Percentiles rank a stretch among this genome's conserved stretches.
phyloP scores from a whole-genome alignment of 2,888 invertebrate genomes.

The Leptodirus hochenwartii region DNA sequence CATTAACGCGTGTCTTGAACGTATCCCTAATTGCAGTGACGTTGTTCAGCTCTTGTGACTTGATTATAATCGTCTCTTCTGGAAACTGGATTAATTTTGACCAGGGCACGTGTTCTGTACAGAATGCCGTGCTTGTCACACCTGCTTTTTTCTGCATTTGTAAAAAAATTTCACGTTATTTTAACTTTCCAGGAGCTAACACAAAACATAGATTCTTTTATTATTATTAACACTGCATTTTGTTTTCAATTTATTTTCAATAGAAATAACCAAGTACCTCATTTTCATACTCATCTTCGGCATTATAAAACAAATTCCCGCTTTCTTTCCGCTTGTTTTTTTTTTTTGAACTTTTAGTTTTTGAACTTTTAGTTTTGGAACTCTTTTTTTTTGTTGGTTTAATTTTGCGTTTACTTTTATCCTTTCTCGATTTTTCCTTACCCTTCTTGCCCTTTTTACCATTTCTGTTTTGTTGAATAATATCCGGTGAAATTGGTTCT shows the following conservation, averaged over 20 bases:
- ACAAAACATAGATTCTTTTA: no score
- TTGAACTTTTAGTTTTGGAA: no score
- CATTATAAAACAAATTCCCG: conserved; percentile 15
- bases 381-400: no score
- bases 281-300: conserved; percentile 17
- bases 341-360: no score
- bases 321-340: no score
- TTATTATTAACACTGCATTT: no score
- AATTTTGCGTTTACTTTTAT: no score
- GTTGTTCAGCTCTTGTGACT: conserved; percentile 30
- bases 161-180: no score
- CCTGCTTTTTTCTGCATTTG: conserved; percentile 9
- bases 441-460: conserved; percentile 17
- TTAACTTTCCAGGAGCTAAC: no score
- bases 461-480: conserved; percentile 15
- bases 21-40: conserved; percentile 33
- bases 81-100: conserved; percentile 34
- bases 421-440: conserved; percentile 17
- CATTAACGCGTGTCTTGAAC: conserved; percentile 31
- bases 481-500: conserved; percentile 10
- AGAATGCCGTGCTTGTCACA: conserved; percentile 28
- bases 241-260: no score
- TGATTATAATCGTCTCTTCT: conserved; percentile 30
- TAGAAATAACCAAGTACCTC: no score
- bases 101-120: conserved; percentile 33